Evolutionary conservation across 2,797 vertebrate genomes (phyloP).

Genomic region (Poeciliopsis gracilis): DNA sequence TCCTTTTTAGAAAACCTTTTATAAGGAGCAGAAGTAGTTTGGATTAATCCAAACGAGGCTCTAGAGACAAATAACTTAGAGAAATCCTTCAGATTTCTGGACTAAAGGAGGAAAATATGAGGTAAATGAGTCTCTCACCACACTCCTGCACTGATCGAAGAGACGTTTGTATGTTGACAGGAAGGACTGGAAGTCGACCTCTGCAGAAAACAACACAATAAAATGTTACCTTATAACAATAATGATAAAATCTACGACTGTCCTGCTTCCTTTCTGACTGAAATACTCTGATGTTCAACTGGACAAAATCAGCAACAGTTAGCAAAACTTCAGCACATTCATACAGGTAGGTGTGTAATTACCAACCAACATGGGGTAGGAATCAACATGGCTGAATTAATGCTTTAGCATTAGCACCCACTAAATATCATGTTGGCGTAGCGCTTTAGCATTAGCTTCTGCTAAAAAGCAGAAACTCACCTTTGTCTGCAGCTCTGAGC

Average conservation of each 20-base stretch:
- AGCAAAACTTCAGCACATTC: no score
- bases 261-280: no score
- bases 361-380: no score
- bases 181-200: constrained; percentile 74
- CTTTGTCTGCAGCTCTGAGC: constrained; percentile 64
- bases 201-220: constrained; percentile 41
- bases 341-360: no score
- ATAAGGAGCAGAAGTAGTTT: not conserved
- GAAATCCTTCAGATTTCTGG: not conserved
- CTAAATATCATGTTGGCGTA: no score
- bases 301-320: no score
- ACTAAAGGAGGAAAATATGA: not conserved
- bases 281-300: no score
- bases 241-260: no score
- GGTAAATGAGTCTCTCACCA: constrained; percentile 69
- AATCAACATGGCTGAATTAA: not conserved
- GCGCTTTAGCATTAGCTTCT: not conserved
- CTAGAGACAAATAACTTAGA: not conserved
- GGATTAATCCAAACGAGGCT: not conserved
- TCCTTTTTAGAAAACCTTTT: not conserved
- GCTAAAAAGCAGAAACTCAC: constrained; percentile 8
- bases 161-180: constrained; percentile 71
- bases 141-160: constrained; percentile 74
- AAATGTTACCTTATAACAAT: no score
- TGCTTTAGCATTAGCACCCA: no score